Percentiles rank a stretch among this genome's conserved stretches.
Conservation (phyloP, 2,888 invertebrate species). For the Cheilosia variabilis region DNA sequence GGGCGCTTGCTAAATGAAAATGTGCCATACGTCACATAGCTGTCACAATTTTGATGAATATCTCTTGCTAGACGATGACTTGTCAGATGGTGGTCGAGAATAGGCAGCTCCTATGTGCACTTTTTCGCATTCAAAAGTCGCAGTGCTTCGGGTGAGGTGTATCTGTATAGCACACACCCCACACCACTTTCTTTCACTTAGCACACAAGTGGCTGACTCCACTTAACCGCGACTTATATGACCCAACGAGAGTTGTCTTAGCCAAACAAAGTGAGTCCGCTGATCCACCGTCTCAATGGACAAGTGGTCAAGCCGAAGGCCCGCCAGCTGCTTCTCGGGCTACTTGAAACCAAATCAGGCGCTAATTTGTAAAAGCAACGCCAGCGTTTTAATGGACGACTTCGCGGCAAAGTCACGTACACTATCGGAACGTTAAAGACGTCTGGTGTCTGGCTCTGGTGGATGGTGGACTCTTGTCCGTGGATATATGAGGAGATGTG, state of each 20-base stretch:
- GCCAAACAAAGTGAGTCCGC: constrained; percentile 24
- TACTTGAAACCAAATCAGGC: constrained; percentile 72
- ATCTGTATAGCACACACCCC: too few species aligned
- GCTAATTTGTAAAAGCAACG: constrained; percentile 70
- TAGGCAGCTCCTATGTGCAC: too few species aligned
- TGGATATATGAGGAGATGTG: constrained; percentile 22
- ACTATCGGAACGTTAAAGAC: constrained; percentile 26
- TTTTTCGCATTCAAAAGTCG: too few species aligned
- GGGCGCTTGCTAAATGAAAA: too few species aligned
- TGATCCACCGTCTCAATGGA: constrained; percentile 3
- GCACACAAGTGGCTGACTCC: constrained; percentile 41
- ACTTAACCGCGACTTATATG: constrained; percentile 64
- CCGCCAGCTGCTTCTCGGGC: constrained; percentile 17
- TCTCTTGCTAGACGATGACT: too few species aligned
- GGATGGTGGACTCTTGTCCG: constrained; percentile 1
- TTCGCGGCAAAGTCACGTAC: constrained; percentile 67
- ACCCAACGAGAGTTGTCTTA: constrained; percentile 47
- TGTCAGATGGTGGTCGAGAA: too few species aligned
- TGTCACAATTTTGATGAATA: too few species aligned
- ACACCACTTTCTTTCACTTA: constrained; percentile 68
- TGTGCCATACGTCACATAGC: too few species aligned
- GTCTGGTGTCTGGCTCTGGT: not conserved
- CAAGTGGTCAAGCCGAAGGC: constrained; percentile 50
- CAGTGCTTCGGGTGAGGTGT: too few species aligned
- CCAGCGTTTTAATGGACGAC: constrained; percentile 62